A percentile compares a stretch with the other conserved stretches of the same genome.
Conservation (phyloP, 2,797 vertebrate species). For the Pipistrellus nathusii region DNA sequence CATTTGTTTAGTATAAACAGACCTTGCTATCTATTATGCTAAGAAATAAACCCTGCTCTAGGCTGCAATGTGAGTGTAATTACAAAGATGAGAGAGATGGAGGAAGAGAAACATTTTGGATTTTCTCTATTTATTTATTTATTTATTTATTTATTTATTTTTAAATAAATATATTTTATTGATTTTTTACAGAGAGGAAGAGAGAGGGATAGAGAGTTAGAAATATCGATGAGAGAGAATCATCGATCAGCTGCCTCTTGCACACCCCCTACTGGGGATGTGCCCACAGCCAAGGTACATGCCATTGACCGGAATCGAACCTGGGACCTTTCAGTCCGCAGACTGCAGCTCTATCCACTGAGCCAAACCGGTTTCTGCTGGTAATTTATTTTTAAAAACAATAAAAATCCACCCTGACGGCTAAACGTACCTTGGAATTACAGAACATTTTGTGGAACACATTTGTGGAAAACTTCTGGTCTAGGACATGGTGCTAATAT, state of each 20-base stretch:
- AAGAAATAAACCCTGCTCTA: neutral
- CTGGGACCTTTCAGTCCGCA: no score
- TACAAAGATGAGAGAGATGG: neutral
- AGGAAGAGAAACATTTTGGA: neutral
- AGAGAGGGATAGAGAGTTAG: no score
- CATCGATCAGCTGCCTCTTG: no score
- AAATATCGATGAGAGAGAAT: no score
- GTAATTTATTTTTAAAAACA: slow-evolving; percentile 10
- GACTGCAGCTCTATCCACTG: no score
- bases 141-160: no score
- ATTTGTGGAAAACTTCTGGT: neutral
- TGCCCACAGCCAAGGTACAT: no score
- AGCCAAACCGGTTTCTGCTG: no score
- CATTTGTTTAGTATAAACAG: neutral
- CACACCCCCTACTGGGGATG: no score
- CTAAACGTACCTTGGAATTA: neutral
- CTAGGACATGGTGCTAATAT: neutral
- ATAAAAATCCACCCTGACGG: neutral
- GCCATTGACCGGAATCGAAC: no score
- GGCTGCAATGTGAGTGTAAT: neutral
- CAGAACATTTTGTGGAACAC: neutral
- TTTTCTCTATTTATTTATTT: neutral
- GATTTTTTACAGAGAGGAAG: no score
- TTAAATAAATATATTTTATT: no score
- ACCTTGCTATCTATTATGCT: neutral